Evolutionary conservation across 2,113 vertebrate species (phyloP).

Genomic region (Lepus timidus): DNA sequence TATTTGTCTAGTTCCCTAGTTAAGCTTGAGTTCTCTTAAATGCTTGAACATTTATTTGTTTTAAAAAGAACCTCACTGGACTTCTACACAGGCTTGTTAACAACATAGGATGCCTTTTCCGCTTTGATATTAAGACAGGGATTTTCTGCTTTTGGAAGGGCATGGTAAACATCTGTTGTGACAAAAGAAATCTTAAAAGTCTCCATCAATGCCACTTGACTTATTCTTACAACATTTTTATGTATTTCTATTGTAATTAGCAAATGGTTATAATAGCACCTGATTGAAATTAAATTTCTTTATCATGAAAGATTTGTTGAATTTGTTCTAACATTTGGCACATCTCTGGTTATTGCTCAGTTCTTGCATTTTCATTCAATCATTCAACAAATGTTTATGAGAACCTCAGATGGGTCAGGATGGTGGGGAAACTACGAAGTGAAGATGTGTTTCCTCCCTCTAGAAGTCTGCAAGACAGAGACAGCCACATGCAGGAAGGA

Average conservation of each 20-base stretch:
- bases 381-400: background rate
- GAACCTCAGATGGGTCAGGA: background rate
- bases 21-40: background rate
- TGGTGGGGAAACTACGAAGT: background rate
- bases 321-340: background rate
- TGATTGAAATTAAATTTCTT: background rate
- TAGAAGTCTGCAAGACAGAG: background rate
- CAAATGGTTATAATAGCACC: background rate
- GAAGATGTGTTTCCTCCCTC: background rate
- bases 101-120: background rate
- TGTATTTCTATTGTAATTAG: background rate
- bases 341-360: background rate
- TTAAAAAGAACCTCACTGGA: background rate
- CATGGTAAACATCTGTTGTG: background rate
- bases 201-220: background rate
- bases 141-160: background rate
- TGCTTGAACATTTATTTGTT: background rate
- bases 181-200: background rate
- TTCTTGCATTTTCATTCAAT: background rate
- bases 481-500: background rate
- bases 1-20: background rate
- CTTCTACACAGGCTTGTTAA: background rate
- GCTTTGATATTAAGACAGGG: background rate
- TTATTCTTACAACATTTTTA: background rate
- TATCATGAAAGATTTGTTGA: background rate